A percentile compares a stretch with the other conserved stretches of the same genome.
Conservation (phyloP, 2,888 invertebrate species). For the Polylopha cassiicola region DNA sequence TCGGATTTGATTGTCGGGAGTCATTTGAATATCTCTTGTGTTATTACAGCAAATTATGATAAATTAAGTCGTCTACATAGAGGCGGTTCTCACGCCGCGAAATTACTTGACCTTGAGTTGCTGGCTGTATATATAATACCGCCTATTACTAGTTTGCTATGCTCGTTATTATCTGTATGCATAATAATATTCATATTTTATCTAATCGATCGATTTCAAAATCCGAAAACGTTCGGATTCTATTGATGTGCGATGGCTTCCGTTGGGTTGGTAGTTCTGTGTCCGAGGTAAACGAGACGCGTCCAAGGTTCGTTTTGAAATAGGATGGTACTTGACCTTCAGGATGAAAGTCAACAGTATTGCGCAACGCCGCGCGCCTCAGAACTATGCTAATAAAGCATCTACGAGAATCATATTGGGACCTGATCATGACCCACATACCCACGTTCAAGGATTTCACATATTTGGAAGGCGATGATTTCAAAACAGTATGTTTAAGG, state of each 20-base stretch:
- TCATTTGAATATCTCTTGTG: slow-evolving; percentile 72
- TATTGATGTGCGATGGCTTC: slow-evolving; percentile 64
- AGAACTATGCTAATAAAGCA: slow-evolving; percentile 69
- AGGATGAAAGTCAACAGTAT: slow-evolving; percentile 76
- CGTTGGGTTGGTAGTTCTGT: slow-evolving; percentile 58
- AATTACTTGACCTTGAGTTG: slow-evolving; percentile 66
- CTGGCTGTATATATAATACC: slow-evolving; percentile 39
- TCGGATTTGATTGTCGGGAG: slow-evolving; percentile 74
- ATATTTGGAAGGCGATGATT: slow-evolving; percentile 73
- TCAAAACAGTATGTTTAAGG: slow-evolving; percentile 66
- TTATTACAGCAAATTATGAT: slow-evolving; percentile 73
- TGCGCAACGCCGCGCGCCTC: slow-evolving; percentile 65
- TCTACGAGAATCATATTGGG: slow-evolving; percentile 66
- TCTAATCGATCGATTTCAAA: slow-evolving; percentile 27
- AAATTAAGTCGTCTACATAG: slow-evolving; percentile 68
- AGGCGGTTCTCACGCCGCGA: slow-evolving; percentile 68
- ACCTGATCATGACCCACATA: slow-evolving; percentile 74
- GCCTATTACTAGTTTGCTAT: slow-evolving; percentile 6
- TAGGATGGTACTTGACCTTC: slow-evolving; percentile 77
- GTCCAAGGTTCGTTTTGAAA: slow-evolving; percentile 74
- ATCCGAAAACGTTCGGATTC: slow-evolving; percentile 47
- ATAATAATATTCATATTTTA: too few species aligned
- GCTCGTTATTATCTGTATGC: not conserved
- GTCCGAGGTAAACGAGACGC: slow-evolving; percentile 70
- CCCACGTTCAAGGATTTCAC: slow-evolving; percentile 73